Evolutionary conservation across 2,797 vertebrate species (phyloP), one percentile per base, ranked within the genome.

Genomic region (Eleutherodactylus coqui): DNA sequence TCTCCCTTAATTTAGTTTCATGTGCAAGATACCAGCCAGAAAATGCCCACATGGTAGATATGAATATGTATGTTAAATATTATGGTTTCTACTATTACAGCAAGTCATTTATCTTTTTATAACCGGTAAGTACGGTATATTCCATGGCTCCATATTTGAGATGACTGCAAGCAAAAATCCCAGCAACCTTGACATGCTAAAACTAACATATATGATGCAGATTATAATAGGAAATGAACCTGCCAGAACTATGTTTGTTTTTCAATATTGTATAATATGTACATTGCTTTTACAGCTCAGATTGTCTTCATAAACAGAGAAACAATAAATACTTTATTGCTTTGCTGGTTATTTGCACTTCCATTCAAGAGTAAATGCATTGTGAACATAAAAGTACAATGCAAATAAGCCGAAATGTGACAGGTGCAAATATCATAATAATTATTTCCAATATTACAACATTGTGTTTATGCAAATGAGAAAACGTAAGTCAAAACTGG

Each of bases 401-500:
- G 47, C 32, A 76, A 51, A 76, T 51, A 34, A 34, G 75, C 75
- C 53, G 29, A 36, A 76, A 76, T 53, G 45, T 76, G 45, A 53
- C 75, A 76, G 27, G 49, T 76, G 75, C 45, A 76, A 49, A 76
- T 76, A 34, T 76, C 38, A 73, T 73, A 51, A 51, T 76, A 76
- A 76, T 76, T 34, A 76, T 76, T 53, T 51, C 47, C 36, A 58
- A 58, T 78, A 73, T 73, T 73, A 73, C 41, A 73, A 73, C 55
- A 60, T 79, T 41, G 38, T 43, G n/a, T 79, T 72, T 70, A 70
- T 49, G 45, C 80, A 82, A 29, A 69, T 8, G 16, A 82, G n/a
- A 17, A 70, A 53, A 72, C 24, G n/a, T 38, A 53, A 72, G 24
- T 36, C 36, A 27, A 29, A n/a, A 34, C 67, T 43, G 49, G 67